phyloP scores from a whole-genome alignment of 2,888 invertebrate genomes.

The Mystacides longicornis region DNA sequence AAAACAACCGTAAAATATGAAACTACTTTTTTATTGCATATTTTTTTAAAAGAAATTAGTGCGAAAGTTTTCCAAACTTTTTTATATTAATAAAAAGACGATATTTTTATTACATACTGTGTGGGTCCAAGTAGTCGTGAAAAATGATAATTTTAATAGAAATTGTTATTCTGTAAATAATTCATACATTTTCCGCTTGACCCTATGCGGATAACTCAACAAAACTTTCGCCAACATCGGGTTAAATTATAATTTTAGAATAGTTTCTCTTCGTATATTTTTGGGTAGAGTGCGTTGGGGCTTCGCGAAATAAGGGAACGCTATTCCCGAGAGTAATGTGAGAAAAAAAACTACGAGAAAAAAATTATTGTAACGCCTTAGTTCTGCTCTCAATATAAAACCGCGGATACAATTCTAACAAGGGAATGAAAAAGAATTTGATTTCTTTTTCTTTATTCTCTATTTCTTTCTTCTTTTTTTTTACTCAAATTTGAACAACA shows the following conservation, averaged over 20 bases:
- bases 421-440: background rate
- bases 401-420: too few species aligned
- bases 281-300: background rate
- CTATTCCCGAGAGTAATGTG: background rate
- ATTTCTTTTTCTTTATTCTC: background rate
- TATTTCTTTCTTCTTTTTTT: background rate
- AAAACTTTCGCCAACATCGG: background rate
- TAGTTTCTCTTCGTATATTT: background rate
- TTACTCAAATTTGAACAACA: background rate
- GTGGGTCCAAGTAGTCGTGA: too few species aligned
- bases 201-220: background rate
- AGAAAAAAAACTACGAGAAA: background rate
- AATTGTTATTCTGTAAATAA: background rate
- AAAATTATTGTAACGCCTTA: background rate
- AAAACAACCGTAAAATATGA: too few species aligned
- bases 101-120: background rate
- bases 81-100: background rate
- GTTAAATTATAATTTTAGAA: background rate
- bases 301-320: background rate
- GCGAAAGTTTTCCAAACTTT: background rate
- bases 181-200: slow-evolving; percentile 1
- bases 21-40: too few species aligned
- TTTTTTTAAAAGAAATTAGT: background rate
- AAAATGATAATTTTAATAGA: too few species aligned
- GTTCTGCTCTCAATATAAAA: too few species aligned